Conservation (phyloP, 2,113 vertebrate species). For the Scortum barcoo region DNA sequence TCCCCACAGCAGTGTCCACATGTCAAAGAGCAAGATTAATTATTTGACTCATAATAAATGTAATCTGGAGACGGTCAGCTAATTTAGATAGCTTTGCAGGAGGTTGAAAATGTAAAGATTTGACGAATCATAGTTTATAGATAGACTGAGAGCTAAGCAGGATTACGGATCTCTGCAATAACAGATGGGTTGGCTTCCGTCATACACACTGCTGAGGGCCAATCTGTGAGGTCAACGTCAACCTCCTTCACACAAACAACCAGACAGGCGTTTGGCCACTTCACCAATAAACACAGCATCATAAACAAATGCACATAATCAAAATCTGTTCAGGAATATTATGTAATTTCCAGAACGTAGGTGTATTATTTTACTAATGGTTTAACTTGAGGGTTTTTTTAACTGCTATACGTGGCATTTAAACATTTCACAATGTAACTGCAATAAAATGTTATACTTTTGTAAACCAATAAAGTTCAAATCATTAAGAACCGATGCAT, state of each 20-base stretch:
- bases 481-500: background rate
- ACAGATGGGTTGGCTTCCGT: constrained; percentile 76
- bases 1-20: background rate
- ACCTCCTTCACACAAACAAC: constrained; percentile 61
- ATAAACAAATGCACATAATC: constrained; percentile 30
- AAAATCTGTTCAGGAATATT: background rate
- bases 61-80: background rate
- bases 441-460: background rate
- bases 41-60: background rate
- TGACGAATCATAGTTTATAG: constrained; percentile 7
- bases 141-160: constrained; percentile 33
- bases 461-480: background rate
- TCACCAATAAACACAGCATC: constrained; percentile 9
- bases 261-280: constrained; percentile 30
- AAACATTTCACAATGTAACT: background rate
- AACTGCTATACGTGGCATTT: background rate
- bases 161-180: constrained; percentile 65
- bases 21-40: background rate
- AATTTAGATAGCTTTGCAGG: background rate
- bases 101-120: background rate
- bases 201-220: constrained; percentile 65
- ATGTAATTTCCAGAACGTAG: background rate
- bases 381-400: background rate
- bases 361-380: background rate
- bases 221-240: constrained; percentile 46